phyloP scores from a whole-genome alignment of 2,888 invertebrate genomes.

The Boloria selene region DNA sequence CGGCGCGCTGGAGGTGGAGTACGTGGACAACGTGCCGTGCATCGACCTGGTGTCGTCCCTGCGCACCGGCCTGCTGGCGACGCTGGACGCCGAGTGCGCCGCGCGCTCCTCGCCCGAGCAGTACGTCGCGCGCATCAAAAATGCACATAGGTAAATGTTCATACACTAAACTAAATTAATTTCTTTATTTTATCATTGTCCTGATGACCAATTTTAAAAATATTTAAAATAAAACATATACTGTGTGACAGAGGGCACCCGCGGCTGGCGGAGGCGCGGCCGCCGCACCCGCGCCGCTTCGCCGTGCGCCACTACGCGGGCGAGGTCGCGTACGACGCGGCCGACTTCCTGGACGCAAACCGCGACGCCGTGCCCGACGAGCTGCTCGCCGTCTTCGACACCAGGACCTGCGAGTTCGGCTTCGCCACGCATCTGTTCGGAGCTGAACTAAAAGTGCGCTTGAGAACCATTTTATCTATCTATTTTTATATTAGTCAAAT shows the following conservation, averaged over 20 bases:
- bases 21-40: conserved; percentile 97
- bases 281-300: conserved; percentile 90
- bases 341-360: conserved; percentile 95
- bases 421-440: conserved; percentile 98
- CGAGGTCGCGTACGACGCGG: conserved; percentile 92
- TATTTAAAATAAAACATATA: conserved; percentile 64
- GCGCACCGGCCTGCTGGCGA: conserved; percentile 94
- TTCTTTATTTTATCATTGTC: neutral
- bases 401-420: conserved; percentile 96
- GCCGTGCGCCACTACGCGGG: conserved; percentile 93
- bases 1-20: conserved; percentile 94
- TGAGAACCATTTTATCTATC: too few species aligned
- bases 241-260: conserved; percentile 86
- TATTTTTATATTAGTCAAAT: neutral
- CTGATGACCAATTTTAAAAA: too few species aligned
- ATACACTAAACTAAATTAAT: neutral
- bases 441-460: conserved; percentile 89
- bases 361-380: conserved; percentile 96
- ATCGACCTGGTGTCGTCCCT: conserved; percentile 97
- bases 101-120: conserved; percentile 87
- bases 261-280: conserved; percentile 90
- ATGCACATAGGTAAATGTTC: conserved; percentile 56
- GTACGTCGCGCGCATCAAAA: conserved; percentile 64
- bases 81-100: conserved; percentile 95
- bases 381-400: conserved; percentile 95